Percentiles rank a stretch among this genome's conserved stretches.
phyloP scores from a whole-genome alignment of 2,888 invertebrate genomes.

The Seira ritae region DNA sequence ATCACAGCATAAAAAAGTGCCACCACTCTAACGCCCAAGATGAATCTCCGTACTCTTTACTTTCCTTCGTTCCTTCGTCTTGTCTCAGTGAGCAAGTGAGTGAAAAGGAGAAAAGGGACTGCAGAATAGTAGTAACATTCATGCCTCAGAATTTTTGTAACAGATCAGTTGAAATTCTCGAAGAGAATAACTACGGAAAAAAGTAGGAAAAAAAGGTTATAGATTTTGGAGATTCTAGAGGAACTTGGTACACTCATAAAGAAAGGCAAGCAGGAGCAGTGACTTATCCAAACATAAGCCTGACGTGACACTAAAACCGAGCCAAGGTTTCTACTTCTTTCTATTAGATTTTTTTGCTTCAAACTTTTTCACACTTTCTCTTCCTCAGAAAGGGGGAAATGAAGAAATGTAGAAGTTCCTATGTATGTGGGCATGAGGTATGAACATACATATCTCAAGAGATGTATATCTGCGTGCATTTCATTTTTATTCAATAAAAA shows the following conservation, averaged over 20 bases:
- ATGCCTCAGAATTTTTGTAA: slow-evolving; percentile 35
- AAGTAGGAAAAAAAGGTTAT: slow-evolving; percentile 7
- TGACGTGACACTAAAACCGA: slow-evolving; percentile 7
- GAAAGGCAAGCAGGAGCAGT: no score
- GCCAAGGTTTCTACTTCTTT: not conserved
- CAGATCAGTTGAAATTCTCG: slow-evolving; percentile 33
- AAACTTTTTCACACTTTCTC: not conserved
- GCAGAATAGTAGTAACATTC: slow-evolving; percentile 26
- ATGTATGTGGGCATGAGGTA: no score
- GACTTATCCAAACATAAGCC: slow-evolving; percentile 27
- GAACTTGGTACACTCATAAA: no score
- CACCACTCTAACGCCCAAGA: slow-evolving; percentile 26
- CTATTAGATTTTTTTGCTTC: not conserved
- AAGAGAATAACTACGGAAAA: slow-evolving; percentile 4
- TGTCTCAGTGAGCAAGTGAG: no score
- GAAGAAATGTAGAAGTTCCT: no score
- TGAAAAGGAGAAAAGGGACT: no score
- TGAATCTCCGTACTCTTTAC: slow-evolving; percentile 41
- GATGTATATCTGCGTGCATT: no score
- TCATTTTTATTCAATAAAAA: no score
- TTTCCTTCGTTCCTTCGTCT: no score
- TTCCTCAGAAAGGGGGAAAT: no score
- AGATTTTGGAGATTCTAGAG: no score
- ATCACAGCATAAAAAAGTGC: slow-evolving; percentile 11
- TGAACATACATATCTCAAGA: no score